Evolutionary conservation across 2,888 invertebrate genomes (phyloP).

Genomic region (Rhyacophila evoluta): DNA sequence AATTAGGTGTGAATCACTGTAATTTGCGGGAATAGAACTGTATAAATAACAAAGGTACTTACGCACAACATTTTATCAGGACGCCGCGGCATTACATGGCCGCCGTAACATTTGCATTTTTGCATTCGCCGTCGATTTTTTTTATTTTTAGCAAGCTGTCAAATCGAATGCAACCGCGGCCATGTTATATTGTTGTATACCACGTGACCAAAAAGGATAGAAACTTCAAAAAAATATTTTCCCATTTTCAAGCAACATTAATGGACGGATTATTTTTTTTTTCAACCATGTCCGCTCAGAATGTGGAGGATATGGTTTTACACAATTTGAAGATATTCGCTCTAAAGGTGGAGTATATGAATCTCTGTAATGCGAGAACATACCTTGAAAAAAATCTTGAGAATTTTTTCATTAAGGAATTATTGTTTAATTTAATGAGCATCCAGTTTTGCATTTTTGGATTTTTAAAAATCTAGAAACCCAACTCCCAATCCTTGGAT

Average conservation of each 20-base stretch:
- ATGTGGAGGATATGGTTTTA: no score
- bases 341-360: no score
- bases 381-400: no score
- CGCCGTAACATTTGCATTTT: background rate
- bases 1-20: background rate
- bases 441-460: no score
- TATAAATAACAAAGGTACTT: background rate
- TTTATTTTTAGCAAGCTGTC: conserved; percentile 39
- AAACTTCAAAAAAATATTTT: background rate
- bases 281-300: no score
- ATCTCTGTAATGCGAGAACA: no score
- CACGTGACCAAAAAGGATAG: conserved; percentile 33
- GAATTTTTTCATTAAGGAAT: no score
- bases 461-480: no score
- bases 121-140: conserved; percentile 10
- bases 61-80: background rate
- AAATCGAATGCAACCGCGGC: conserved; percentile 30
- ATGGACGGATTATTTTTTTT: no score
- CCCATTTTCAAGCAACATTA: background rate
- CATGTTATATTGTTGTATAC: conserved; percentile 36
- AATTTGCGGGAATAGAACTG: background rate
- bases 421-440: no score
- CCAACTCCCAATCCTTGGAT: no score
- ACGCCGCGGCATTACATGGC: background rate
- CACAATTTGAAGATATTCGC: no score